phyloP scores from a whole-genome alignment of 2,888 invertebrate species.

The Melanostoma scalare region DNA sequence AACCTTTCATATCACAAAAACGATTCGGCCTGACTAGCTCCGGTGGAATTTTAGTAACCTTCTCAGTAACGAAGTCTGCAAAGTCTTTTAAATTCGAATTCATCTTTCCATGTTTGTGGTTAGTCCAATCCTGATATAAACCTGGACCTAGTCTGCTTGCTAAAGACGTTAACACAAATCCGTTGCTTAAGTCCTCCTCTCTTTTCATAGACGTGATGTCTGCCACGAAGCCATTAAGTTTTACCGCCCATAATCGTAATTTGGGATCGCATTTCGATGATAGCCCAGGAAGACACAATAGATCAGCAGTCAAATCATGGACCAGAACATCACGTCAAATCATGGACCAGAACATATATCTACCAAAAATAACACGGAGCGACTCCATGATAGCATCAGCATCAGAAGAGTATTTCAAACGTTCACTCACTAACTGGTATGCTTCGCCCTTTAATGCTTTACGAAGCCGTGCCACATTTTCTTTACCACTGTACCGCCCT shows the following conservation, averaged over 20 bases:
- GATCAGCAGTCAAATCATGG: slow-evolving; percentile 15
- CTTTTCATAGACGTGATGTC: slow-evolving; percentile 28
- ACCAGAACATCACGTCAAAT: slow-evolving; percentile 26
- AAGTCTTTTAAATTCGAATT: slow-evolving; percentile 6
- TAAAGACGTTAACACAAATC: slow-evolving; percentile 14
- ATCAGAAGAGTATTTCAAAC: background rate
- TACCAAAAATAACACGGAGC: background rate
- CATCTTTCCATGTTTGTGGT: background rate
- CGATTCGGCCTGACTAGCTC: slow-evolving; percentile 5
- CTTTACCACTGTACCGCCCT: slow-evolving; percentile 16
- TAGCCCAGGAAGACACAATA: slow-evolving; percentile 9
- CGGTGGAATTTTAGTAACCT: slow-evolving; percentile 13
- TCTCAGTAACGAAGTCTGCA: slow-evolving; percentile 21
- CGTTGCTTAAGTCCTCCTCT: slow-evolving; percentile 15
- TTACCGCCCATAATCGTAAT: background rate
- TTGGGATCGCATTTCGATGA: slow-evolving; percentile 20
- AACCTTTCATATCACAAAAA: background rate
- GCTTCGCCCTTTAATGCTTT: slow-evolving; percentile 21
- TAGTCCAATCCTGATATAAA: slow-evolving; percentile 22
- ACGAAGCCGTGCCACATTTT: slow-evolving; percentile 16
- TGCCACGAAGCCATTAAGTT: slow-evolving; percentile 18
- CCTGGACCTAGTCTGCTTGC: slow-evolving; percentile 7
- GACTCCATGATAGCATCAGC: too few species aligned
- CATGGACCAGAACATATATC: too few species aligned
- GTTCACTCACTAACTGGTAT: slow-evolving; percentile 23